A percentile compares a stretch with the other conserved stretches of the same genome.
Conservation (phyloP, 1,140 invertebrate genomes). For the Pseudachorutes palmiensis region DNA sequence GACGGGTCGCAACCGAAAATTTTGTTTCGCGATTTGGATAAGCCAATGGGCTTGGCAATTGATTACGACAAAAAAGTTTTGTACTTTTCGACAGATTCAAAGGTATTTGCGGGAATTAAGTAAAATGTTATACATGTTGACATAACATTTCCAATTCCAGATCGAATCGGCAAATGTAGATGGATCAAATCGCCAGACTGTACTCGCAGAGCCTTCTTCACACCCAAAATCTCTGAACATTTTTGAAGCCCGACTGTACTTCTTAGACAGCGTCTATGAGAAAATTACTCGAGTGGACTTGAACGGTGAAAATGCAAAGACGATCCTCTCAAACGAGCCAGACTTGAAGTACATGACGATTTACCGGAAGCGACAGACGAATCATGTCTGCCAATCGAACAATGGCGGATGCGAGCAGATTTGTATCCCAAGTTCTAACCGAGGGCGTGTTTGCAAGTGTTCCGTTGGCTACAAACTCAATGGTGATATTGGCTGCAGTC, state of each 20-base stretch:
- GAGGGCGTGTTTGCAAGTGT: conserved; percentile 69
- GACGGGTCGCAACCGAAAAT: conserved; percentile 73
- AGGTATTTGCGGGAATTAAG: no score
- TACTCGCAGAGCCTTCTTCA: conserved; percentile 63
- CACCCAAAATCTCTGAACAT: conserved; percentile 75
- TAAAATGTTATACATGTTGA: neutral
- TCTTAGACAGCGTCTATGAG: conserved; percentile 80
- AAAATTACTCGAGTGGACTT: conserved; percentile 79
- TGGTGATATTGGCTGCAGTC: conserved; percentile 64
- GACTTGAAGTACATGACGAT: conserved; percentile 81
- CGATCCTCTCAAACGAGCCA: conserved; percentile 73
- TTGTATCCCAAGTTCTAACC: conserved; percentile 69
- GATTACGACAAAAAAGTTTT: conserved; percentile 74
- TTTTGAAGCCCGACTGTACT: conserved; percentile 73
- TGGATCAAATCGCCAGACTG: conserved; percentile 58
- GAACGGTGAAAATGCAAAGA: conserved; percentile 65
- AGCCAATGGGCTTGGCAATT: conserved; percentile 73
- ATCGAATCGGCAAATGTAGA: conserved; percentile 64
- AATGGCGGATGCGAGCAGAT: conserved; percentile 91
- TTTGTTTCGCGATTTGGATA: conserved; percentile 53
- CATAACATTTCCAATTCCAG: conserved; percentile 40
- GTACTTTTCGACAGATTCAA: conserved; percentile 74
- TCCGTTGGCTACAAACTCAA: conserved; percentile 77
- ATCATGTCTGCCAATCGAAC: conserved; percentile 73
- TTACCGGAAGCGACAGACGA: conserved; percentile 72